A percentile compares a stretch with the other conserved stretches of the same genome.
Evolutionary conservation across 1,140 invertebrate genomes (phyloP).

Genomic region (Choristoneura fumiferana): DNA sequence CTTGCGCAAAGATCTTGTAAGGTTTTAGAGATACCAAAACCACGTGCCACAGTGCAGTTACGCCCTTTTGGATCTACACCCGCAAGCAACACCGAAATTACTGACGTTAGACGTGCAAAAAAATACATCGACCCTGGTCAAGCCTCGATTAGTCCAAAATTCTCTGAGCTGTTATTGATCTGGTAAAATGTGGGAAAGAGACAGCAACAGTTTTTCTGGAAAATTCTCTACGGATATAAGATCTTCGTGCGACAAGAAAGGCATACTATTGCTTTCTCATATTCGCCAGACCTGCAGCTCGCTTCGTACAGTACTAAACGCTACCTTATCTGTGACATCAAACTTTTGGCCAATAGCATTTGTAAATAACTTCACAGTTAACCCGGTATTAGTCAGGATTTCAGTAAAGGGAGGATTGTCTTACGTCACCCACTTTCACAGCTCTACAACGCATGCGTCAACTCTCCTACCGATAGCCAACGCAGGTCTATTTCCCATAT

Average conservation of each 20-base stretch:
- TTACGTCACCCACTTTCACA: neutral
- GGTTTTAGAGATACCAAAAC: slow-evolving; percentile 43
- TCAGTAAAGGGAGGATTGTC: slow-evolving; percentile 2
- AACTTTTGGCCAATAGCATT: slow-evolving; percentile 9
- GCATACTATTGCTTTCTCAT: neutral
- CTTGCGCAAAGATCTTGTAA: slow-evolving; percentile 59
- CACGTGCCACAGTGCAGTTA: neutral
- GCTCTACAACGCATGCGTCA: neutral
- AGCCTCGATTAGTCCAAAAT: neutral
- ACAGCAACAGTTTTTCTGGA: neutral
- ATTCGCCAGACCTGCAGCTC: neutral
- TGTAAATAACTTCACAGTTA: neutral
- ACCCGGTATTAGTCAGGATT: slow-evolving; percentile 9
- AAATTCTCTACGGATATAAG: slow-evolving; percentile 1
- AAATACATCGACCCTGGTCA: neutral
- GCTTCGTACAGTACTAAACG: neutral
- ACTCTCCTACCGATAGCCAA: neutral
- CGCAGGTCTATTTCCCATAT: neutral
- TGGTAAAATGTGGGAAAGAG: slow-evolving; percentile 3
- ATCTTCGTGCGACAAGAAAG: neutral
- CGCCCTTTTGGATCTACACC: neutral
- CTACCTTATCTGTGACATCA: slow-evolving; percentile 13
- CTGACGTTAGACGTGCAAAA: neutral
- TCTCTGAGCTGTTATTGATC: neutral
- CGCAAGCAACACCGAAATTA: neutral